Base-by-base conservation (phyloP, 2,797 vertebrate genomes). In the Pampus argenteus region DNA sequence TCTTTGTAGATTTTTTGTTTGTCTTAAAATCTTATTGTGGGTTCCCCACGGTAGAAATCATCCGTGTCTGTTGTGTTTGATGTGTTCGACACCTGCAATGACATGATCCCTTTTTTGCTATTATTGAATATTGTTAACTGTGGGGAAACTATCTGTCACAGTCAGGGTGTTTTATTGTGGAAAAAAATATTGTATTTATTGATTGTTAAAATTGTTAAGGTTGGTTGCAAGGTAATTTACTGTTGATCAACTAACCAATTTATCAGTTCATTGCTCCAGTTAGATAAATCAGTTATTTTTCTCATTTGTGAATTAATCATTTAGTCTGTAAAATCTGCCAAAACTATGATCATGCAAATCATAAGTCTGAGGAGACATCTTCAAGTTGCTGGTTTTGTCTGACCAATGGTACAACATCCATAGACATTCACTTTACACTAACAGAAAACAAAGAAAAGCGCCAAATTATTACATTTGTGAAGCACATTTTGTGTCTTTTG, bases 1-100 rank as follows among this genome's bases (percentile, higher is more conserved):
- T 70, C 26, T 47, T 2, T 36, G 11, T 18, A 58, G 57, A 14
- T 51, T 36, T 66, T 66, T 26, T 34, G 11, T 48, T 38, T 26
- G 22, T 25, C 29, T 6, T 48, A 28, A 51, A 45, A 29, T 34
- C 9, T 48, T 15, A 3, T 14, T 29, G 22, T 44, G 31, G 2
- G 10, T 34, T 51, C 34, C 28, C 18, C 18, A 14, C 4, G 9
- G 9, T 34, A 0, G 13, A 44, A 20, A 5, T 58, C 13, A 13
- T 26, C 4, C 1, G 17, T 34, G 31, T 9, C 15, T n/a, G 45
- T 17, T 31, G 23, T n/a, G 8, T 26, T 6, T n/a, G 6, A 34
- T 25, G 47, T 20, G 20, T 54, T 17, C 48, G 31, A 72, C 25
- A 15, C 15, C 29, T 4, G 11, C 51, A 10, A 1, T 2, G 18